phyloP scores from a whole-genome alignment of 2,888 invertebrate genomes.

The Mythimna vitellina region DNA sequence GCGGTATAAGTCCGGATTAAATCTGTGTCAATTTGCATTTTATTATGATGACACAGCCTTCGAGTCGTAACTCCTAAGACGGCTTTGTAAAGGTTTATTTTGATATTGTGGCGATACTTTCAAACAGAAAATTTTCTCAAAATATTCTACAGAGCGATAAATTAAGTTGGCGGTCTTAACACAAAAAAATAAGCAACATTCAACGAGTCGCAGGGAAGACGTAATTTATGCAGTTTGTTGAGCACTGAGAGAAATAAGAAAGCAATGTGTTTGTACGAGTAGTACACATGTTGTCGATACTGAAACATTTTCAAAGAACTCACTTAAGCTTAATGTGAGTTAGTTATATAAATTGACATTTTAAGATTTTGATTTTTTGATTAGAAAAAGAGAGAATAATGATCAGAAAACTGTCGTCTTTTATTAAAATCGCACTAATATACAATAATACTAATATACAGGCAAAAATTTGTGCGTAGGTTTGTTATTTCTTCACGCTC shows the following conservation, averaged over 20 bases:
- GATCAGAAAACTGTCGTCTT: background rate
- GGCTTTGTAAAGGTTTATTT: slow-evolving; percentile 79
- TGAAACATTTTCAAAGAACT: slow-evolving; percentile 31
- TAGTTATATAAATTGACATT: background rate
- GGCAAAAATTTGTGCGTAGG: too few species aligned
- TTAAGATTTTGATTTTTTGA: too few species aligned
- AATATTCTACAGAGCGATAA: slow-evolving; percentile 75
- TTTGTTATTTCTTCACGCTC: too few species aligned
- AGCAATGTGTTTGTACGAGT: slow-evolving; percentile 65
- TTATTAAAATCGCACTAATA: background rate
- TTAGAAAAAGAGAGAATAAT: background rate
- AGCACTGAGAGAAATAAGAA: slow-evolving; percentile 76
- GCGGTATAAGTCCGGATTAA: slow-evolving; percentile 86
- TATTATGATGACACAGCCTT: slow-evolving; percentile 85
- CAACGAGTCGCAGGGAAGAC: slow-evolving; percentile 77
- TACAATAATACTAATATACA: too few species aligned
- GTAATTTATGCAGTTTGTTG: slow-evolving; percentile 82
- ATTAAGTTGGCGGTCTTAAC: slow-evolving; percentile 74
- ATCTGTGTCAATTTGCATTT: slow-evolving; percentile 89
- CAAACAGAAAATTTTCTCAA: slow-evolving; percentile 37
- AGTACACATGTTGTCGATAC: slow-evolving; percentile 68
- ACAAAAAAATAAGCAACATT: slow-evolving; percentile 74
- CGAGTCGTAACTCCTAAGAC: slow-evolving; percentile 83
- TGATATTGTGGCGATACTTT: slow-evolving; percentile 59
- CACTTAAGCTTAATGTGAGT: slow-evolving; percentile 24